Evolutionary conservation across 2,113 vertebrate species (phyloP), one percentile per base, ranked within the genome.

Genomic region (Bujurquina vittata): DNA sequence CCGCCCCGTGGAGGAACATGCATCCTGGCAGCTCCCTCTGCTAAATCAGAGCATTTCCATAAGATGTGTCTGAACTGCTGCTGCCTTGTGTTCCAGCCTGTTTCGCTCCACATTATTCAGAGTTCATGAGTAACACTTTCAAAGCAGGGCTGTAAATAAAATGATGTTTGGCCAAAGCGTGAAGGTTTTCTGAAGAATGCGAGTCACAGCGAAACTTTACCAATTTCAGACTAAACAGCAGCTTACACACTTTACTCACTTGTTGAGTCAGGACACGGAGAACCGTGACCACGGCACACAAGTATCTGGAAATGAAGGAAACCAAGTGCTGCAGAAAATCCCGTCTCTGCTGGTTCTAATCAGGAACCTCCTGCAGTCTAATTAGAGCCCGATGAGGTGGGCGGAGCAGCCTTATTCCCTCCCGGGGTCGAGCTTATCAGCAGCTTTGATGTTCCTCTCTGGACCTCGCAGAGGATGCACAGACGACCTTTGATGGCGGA

Each of bases 271-370:
- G 67, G 52, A 52, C 52, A 72, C 67, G 0, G 3, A 54, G 46
- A 54, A 54, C 0, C 0, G 26, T 54, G 26, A 72, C 67, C 67
- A 33, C 67, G n/a, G 26, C 49, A 33, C 26, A n/a, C 52, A 72
- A 72, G 46, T 54, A 72, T 72, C 65, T 72, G 65, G 46, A 72
- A 72, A 69, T 12, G 11, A n/a, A 72, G 43, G 26, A 69, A 69
- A 69, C 65, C 5, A 20, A 69, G 23, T 11, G 2, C 43, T 52
- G 43, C 9, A 72, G 43, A 29, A 49, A 72, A 52, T 31, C 17
- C 23, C 9, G 23, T 33, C 52, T 72, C 12, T 29, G 23, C 56
- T 58, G 56, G 15, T 58, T 26, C 6, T 14, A 26, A 58, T 58
- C 56, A 58, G 23, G 26, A 29, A 29, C 56, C 56, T 58, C 67